Evolutionary conservation across 2,888 invertebrate genomes (phyloP), one percentile per base, ranked within the genome.

Genomic region (Archaeoteleia sp.): DNA sequence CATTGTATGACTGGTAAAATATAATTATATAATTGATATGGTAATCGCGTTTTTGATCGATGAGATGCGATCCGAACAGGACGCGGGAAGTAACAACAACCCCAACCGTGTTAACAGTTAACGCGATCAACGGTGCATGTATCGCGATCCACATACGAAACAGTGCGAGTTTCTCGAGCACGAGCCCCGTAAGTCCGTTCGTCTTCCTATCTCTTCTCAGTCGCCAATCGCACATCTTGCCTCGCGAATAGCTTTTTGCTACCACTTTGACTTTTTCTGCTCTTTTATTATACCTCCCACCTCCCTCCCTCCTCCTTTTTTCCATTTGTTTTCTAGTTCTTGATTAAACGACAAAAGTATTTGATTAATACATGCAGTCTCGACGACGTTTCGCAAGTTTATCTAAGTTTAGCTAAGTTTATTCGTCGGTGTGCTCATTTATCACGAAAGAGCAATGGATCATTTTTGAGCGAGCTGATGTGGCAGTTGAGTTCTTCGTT

Each of bases 121-220:
- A 75, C 76, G 79, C 73, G 79, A 65, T 76, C 84, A 80, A 76
- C 85, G 82, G 78, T 79, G 83, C 85, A 79, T 84, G 80, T 71
- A 80, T 66, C 49, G 69, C 81, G 85, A 84, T 82, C 84, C 84
- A 85, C 83, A 85, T 85, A 83, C 81, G 84, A 85, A 85, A 83
- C 84, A 84, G 84, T 83, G 84, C 84, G 82, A 84, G 82, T 77
- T 82, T 74, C 75, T 73, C 71, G 73, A 72, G 72, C 75, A 76
- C 74, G 71, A 75, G 70, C 68, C 60, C 45, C 58, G 43, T 5
- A 20, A 5, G 20, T 20, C 51, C 63, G 72, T 73, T 71, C 70
- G 72, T 73, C 71, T 67, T 48, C 54, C 53, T 54, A 54, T 54
- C 43, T 54, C 60, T 65, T 60, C 61, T 60, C 67, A 55, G 53